These are phyloP conservation scores for Bugulina stolonifera DNA, from an alignment of 2,888 invertebrate species.

Conservation along the genomic window DNA sequence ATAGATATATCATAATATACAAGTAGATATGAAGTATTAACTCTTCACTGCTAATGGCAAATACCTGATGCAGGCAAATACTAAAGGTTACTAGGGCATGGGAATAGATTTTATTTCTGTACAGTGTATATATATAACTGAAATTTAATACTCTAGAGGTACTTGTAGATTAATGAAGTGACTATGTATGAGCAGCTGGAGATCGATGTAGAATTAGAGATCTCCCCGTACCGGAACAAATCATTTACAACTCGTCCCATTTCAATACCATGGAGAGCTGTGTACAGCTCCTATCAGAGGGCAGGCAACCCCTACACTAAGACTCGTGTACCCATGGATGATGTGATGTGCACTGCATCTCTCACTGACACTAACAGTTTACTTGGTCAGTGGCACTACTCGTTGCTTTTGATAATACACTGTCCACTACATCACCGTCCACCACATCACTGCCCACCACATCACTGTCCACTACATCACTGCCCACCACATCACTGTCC, in stretches of 20 bases:
- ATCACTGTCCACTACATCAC: too few relatives aligned
- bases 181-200: neutral
- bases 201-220: neutral
- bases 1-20: too few relatives aligned
- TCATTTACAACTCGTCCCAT: neutral
- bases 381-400: neutral
- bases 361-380: neutral
- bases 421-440: too few relatives aligned
- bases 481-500: too few relatives aligned
- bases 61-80: too few relatives aligned
- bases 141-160: neutral
- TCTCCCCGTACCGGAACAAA: neutral
- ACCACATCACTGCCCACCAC: too few relatives aligned
- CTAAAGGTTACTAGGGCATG: too few relatives aligned
- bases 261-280: neutral
- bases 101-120: too few relatives aligned
- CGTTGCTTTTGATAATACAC: too few relatives aligned
- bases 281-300: neutral
- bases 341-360: neutral
- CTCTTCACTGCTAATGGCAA: too few relatives aligned
- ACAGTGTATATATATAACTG: too few relatives aligned
- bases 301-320: neutral
- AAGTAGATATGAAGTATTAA: too few relatives aligned
- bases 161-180: neutral
- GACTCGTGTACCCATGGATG: neutral